A percentile compares a stretch with the other conserved stretches of the same genome.
Evolutionary conservation across 2,888 invertebrate genomes (phyloP).

Genomic region (Cheilosia urbana): DNA sequence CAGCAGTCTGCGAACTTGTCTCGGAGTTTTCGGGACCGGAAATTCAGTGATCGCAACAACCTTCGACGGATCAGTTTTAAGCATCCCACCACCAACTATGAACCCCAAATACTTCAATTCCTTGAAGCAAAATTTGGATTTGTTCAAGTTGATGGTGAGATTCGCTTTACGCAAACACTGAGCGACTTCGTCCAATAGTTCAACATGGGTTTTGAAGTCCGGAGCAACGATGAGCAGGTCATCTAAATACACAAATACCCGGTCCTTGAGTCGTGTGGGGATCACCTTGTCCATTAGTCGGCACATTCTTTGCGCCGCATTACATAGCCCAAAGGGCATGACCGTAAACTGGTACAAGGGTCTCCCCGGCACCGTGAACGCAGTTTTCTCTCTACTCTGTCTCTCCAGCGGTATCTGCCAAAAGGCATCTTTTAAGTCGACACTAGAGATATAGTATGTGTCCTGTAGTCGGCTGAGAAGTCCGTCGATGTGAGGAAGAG

Average conservation of each 20-base stretch:
- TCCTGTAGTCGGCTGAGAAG: neutral
- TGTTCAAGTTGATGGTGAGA: no score
- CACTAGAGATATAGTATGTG: neutral
- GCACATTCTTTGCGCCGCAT: conserved; percentile 63
- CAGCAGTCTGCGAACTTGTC: no score
- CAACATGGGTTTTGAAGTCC: conserved; percentile 43
- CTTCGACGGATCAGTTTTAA: conserved; percentile 22
- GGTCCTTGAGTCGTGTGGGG: conserved; percentile 31
- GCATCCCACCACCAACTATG: conserved; percentile 23
- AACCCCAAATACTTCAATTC: no score
- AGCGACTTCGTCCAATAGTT: conserved; percentile 10
- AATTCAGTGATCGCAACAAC: neutral
- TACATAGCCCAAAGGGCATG: conserved; percentile 37
- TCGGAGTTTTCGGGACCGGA: neutral
- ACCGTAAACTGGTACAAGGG: conserved; percentile 12
- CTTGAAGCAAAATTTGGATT: no score
- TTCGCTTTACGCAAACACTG: no score
- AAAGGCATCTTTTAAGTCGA: neutral
- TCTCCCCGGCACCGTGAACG: conserved; percentile 25
- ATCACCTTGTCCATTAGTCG: conserved; percentile 55
- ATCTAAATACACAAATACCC: neutral
- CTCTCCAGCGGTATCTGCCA: conserved; percentile 11
- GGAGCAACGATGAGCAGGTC: conserved; percentile 24
- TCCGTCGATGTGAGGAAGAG: conserved; percentile 22
- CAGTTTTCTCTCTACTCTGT: conserved; percentile 36